These are phyloP conservation scores for Zapus hudsonius DNA, from an alignment of 2,113 vertebrate genomes.

Conservation along the genomic window DNA sequence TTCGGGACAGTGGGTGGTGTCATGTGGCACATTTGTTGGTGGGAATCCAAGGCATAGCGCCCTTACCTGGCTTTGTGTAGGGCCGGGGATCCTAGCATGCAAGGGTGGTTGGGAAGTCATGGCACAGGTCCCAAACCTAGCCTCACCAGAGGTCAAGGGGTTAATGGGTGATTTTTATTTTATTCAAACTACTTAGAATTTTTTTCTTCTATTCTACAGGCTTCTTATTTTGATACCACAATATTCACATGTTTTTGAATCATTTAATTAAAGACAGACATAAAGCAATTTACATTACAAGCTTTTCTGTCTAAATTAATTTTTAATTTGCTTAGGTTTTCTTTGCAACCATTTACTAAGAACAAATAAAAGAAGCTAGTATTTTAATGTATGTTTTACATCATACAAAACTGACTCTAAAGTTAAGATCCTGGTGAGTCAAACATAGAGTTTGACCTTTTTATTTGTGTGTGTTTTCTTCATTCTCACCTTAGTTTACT, in stretches of 20 bases:
- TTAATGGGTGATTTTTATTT: neutral
- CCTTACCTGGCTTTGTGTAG: too few species aligned
- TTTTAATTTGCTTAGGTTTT: constrained; percentile 46
- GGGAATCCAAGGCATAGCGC: too few species aligned
- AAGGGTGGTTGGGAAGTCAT: too few species aligned
- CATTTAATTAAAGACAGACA: constrained; percentile 62
- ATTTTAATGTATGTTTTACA: neutral
- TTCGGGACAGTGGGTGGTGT: too few species aligned
- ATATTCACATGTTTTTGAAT: constrained; percentile 50
- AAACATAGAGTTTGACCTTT: neutral
- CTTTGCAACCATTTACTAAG: neutral
- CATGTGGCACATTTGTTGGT: too few species aligned
- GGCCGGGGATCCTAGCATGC: too few species aligned
- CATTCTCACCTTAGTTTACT: neutral
- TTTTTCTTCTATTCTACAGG: constrained; percentile 64
- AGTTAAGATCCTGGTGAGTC: neutral
- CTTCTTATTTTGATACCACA: constrained; percentile 70
- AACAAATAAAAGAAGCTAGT: neutral
- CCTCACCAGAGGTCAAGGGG: too few species aligned
- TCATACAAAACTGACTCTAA: neutral
- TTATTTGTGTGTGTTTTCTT: neutral
- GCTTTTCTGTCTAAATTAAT: constrained; percentile 31
- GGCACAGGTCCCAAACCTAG: too few species aligned
- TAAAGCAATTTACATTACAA: neutral
- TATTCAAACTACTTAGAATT: constrained; percentile 70